A percentile compares a stretch with the other conserved stretches of the same genome.
Conservation (phyloP, 2,797 vertebrate species). For the Australoheros facetus region DNA sequence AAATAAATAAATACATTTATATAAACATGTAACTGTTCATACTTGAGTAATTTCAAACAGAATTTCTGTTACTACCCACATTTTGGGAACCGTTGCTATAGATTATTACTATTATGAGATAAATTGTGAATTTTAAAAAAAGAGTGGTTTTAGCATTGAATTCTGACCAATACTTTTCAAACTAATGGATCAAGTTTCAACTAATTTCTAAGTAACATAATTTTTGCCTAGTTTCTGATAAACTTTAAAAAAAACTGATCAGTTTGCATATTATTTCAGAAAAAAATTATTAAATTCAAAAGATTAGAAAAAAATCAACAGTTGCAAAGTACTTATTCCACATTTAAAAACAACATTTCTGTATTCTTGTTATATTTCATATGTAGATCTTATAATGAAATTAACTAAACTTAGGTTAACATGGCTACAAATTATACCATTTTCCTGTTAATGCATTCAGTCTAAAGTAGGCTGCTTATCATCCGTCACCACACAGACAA, state of each 20-base stretch:
- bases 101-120: no score
- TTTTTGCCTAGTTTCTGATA: not conserved
- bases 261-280: not conserved
- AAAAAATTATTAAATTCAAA: not conserved
- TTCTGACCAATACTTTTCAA: no score
- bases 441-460: constrained; percentile 48
- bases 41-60: no score
- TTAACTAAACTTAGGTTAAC: not conserved
- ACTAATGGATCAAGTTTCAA: not conserved
- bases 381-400: not conserved
- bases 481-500: constrained; percentile 35
- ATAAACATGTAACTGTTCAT: no score
- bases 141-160: no score
- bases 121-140: no score
- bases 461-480: constrained; percentile 46
- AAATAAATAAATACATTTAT: no score
- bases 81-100: no score
- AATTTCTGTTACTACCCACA: no score
- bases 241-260: fast-evolving
- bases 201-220: not conserved
- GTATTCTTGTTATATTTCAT: not conserved
- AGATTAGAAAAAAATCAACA: not conserved
- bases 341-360: not conserved
- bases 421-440: not conserved
- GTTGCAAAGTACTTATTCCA: not conserved